Conservation (phyloP, 2,113 vertebrate species). For the Neolamprologus toae region DNA sequence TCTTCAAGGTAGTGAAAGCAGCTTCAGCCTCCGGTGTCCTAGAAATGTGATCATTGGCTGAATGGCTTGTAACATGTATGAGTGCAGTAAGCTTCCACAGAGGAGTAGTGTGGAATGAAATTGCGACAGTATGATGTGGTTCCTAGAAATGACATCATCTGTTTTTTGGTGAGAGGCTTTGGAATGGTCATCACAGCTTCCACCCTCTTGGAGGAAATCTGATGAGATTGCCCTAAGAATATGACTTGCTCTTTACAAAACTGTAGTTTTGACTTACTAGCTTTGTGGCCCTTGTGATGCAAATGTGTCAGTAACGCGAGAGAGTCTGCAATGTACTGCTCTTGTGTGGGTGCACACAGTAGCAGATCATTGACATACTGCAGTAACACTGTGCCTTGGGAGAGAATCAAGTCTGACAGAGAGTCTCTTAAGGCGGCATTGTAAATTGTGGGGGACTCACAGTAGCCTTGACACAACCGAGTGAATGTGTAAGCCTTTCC, state of each 20-base stretch:
- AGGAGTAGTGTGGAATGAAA: not conserved
- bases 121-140: not conserved
- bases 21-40: rapidly evolving
- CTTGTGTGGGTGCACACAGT: not conserved
- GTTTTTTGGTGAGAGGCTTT: not conserved
- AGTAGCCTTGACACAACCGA: not conserved
- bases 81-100: not conserved
- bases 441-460: not conserved
- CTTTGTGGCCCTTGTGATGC: not conserved
- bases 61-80: rapidly evolving
- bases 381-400: not conserved
- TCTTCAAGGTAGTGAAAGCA: not conserved
- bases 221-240: not conserved
- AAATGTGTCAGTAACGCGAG: not conserved
- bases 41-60: not conserved
- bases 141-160: not conserved
- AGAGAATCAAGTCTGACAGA: not conserved
- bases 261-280: not conserved
- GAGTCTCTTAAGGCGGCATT: not conserved
- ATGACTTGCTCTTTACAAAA: not conserved
- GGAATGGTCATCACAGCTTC: not conserved
- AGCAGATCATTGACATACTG: not conserved
- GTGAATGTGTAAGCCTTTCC: not conserved
- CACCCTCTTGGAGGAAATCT: not conserved
- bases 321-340: rapidly evolving